Base-by-base conservation (phyloP, 1,140 invertebrate genomes). In the Drosophila kurseongensis region DNA sequence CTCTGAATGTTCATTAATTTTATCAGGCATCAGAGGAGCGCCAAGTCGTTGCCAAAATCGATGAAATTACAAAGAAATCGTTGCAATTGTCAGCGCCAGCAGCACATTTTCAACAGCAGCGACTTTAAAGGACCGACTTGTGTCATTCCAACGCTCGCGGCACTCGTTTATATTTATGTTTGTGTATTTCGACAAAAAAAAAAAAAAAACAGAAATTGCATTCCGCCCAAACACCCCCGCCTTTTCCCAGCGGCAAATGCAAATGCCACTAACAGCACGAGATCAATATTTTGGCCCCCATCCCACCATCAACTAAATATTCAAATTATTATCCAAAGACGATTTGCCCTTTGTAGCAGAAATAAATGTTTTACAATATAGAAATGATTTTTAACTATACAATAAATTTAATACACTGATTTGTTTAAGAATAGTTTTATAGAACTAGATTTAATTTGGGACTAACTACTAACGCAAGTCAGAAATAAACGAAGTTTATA, bases 1-100 rank as follows among this genome's bases (percentile, higher is more conserved):
- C 54, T 68, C 73, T 73, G 67, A 72, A 85, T 80, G 81, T 80
- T 85, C 81, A 84, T 84, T 84, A 84, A 84, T 84, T 74, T 77
- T 75, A 79, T 83, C 75, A 50, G 57, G 36, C 57, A 66, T 42
- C 62, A 10, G 52, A 14, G 60, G 23, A 12, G 50, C 40, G 16
- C 61, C 42, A 47, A 52, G 58, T 81, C 29, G 56, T 69, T 50
- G 54, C 68, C 55, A 57, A 72, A 74, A 74, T 52, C 50, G 50
- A 84, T 67, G 45, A 38, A 80, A 75, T 71, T 68, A 76, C 58
- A 76, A 79, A 84, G 61, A 75, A 83, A 79, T 84, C 57, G 57
- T 75, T 71, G 75, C 71, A 62, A 71, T 67, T 83, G 65, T 72
- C 80, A 83, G 50, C 50, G 32, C 32, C 50, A 35, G 29, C 50